phyloP scores from a whole-genome alignment of 1,140 invertebrate genomes.

The Nasonia giraulti region DNA sequence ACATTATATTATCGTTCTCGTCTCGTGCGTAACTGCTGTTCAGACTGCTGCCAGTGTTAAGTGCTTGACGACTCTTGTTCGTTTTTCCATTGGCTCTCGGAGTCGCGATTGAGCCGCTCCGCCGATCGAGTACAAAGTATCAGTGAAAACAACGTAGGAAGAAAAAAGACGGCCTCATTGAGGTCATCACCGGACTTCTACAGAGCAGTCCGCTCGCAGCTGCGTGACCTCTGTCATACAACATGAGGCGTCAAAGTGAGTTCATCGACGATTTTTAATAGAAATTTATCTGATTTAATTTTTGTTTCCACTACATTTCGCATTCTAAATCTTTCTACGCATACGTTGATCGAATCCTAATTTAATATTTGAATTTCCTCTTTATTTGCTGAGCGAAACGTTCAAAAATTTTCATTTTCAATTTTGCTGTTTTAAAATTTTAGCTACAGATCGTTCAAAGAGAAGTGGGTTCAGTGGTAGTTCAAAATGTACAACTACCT shows the following conservation, averaged over 20 bases:
- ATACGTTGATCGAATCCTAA: background rate
- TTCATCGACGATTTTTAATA: constrained; percentile 29
- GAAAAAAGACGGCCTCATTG: constrained; percentile 45
- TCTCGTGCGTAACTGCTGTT: background rate
- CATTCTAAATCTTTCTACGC: background rate
- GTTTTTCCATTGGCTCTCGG: constrained; percentile 28
- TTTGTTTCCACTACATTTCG: background rate
- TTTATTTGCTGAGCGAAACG: background rate
- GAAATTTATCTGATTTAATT: constrained; percentile 20
- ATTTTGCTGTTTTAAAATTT: background rate
- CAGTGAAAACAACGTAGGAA: constrained; percentile 43
- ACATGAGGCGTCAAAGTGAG: constrained; percentile 64
- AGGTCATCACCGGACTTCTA: constrained; percentile 68
- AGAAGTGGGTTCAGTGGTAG: constrained; percentile 29
- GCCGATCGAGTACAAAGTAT: constrained; percentile 32
- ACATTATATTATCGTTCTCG: constrained; percentile 24
- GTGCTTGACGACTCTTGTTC: background rate
- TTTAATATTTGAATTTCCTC: background rate
- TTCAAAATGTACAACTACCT: constrained; percentile 23
- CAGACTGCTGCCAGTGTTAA: background rate
- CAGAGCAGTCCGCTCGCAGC: constrained; percentile 64
- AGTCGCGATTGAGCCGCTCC: background rate
- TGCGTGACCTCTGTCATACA: constrained; percentile 57
- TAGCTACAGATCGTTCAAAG: constrained; percentile 25
- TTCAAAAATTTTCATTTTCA: background rate